Evolutionary conservation across 2,888 invertebrate species (phyloP).

Genomic region (Troides oblongomaculatus): DNA sequence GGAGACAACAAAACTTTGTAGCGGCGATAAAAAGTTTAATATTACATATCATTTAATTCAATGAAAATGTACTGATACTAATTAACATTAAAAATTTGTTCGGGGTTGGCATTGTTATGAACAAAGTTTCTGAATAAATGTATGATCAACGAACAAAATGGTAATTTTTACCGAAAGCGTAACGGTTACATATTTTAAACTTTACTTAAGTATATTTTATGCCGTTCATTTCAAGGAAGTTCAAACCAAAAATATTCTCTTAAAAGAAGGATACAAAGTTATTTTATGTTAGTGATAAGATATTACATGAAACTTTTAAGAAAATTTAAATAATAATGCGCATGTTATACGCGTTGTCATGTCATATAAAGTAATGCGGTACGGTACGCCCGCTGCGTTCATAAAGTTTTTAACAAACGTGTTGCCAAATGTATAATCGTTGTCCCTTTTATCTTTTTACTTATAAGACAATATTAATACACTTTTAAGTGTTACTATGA

Average conservation of each 20-base stretch:
- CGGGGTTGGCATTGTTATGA: background rate
- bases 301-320: constrained; percentile 21
- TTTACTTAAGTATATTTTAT: background rate
- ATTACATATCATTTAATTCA: no score
- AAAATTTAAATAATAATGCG: constrained; percentile 25
- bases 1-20: background rate
- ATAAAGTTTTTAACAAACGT: constrained; percentile 22
- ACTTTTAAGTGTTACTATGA: no score
- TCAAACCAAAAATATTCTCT: constrained; percentile 11
- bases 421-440: constrained; percentile 8
- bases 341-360: constrained; percentile 20
- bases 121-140: background rate
- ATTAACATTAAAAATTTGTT: no score
- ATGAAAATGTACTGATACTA: no score
- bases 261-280: constrained; percentile 18
- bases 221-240: constrained; percentile 13
- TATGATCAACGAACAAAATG: background rate
- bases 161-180: background rate
- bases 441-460: constrained; percentile 8
- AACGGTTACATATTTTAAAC: background rate
- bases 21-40: background rate
- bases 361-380: constrained; percentile 25
- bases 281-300: constrained; percentile 22
- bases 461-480: background rate
- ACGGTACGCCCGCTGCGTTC: background rate